Base-by-base conservation (phyloP, 2,888 invertebrate genomes). In the Kuschelorhynchus macadamiae region DNA sequence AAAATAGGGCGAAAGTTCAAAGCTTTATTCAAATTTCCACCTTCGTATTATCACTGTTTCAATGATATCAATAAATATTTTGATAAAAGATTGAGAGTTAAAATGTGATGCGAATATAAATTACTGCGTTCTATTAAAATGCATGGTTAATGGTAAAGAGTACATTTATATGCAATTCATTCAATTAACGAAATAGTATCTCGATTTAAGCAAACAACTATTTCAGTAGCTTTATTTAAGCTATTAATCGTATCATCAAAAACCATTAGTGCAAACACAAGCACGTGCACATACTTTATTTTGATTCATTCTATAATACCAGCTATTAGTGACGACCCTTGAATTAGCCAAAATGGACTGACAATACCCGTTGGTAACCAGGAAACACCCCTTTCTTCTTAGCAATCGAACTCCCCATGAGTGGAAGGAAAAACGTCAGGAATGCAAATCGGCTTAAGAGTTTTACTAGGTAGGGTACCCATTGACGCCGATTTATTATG, bases 371-470 rank as follows among this genome's bases (percentile, higher is more conserved):
- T 12, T 18, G 32, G 67, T 61, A 61, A 47, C 67, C 61, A 67
- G 67, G 67, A 60, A 61, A 67, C 67, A 49, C 67, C 67, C 67
- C 53, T 61, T 64, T 56, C 63, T 64, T 64, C 47, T 36, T 47
- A 53, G 36, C 44, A 46, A 56, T 63, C 49, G 63, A 49, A 36
- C 39, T 16, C 39, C 55, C 50, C 44, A 46, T 42, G 33, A 53
- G 52, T 44, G 50, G 39, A 53, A 67, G 49, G 53, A 67, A 67
- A 67, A 67, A 67, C 56, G 60, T 46, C 41, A 73, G 72, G 73
- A 73, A 74, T 74, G 68, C 67, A 73, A 75, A 75, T 72, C 75
- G 71, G 75, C 75, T 75, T 75, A 75, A 62, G 25, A 52, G 42
- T 20, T 52, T 18, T 62, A 11, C 2, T 36, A 12, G 11, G 11